These are phyloP conservation scores for Agelaius tricolor DNA, from an alignment of 2,113 vertebrate species.

Conservation along the genomic window DNA sequence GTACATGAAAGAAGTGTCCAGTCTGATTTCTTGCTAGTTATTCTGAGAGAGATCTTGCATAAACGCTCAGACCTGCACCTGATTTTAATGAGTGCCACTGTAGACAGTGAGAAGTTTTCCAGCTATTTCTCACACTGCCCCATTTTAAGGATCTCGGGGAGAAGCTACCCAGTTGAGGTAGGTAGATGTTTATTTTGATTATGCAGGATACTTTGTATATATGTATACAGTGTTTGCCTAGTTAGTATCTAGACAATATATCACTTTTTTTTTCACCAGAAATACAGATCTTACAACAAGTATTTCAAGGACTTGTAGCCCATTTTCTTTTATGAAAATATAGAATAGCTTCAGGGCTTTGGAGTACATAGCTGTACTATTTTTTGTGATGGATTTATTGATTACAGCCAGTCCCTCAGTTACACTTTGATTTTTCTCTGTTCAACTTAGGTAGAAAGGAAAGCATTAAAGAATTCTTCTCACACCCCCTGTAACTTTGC, in stretches of 20 bases:
- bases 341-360: not conserved
- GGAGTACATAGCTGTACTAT: not conserved
- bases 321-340: not conserved
- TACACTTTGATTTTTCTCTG: not conserved
- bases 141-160: constrained; percentile 90
- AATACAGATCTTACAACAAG: not conserved
- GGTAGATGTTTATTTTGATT: not conserved
- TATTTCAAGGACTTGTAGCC: not conserved
- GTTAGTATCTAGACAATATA: not conserved
- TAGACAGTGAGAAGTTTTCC: constrained; percentile 94
- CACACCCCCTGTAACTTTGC: fast-evolving
- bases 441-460: not conserved
- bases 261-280: not conserved
- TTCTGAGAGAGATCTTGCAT: constrained; percentile 89
- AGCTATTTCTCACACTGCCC: constrained; percentile 94
- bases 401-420: not conserved
- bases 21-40: constrained; percentile 94
- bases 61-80: constrained; percentile 91
- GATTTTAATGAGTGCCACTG: constrained; percentile 97
- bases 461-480: not conserved
- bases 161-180: constrained; percentile 95
- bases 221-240: not conserved
- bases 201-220: not conserved
- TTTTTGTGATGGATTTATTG: not conserved
- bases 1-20: constrained; percentile 98